Evolutionary conservation across 1,140 invertebrate species (phyloP), one percentile per base, ranked within the genome.

Genomic region (Orius insidiosus): DNA sequence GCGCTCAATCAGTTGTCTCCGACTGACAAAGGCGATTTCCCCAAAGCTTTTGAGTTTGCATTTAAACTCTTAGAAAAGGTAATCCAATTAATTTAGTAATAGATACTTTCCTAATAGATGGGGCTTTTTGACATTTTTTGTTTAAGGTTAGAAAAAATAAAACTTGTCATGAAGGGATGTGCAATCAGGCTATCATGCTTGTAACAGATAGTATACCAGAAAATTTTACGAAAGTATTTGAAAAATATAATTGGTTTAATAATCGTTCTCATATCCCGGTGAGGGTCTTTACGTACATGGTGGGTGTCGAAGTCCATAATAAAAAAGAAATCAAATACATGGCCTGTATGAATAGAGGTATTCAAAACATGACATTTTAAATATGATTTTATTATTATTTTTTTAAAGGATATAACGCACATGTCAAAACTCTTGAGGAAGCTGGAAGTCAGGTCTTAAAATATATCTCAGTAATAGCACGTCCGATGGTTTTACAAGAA

Each of bases 171-270:
- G 53, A 61, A 36, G 64, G 65, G 24, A 69, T 74, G 8, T 86
- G 81, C 57, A 90, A 90, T 63, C 83, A 94, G 65, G 93, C 92
- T 7, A 98, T 98, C 55, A 98, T 98, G 93, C 63, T 99, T 39
- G 81, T 99, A 52, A 96, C 94, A 6, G 95, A 98, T 66, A 94
- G 94, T 15, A 85, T 94, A 14, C 90, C 94, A 10, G 84, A 89
- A 54, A 87, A 84, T 57, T 93, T 82, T 62, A 80, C 89, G 56
- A 80, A 89, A 54, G 78, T 96, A 37, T 97, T 97, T 61, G 71
- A 85, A 56, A 66, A 71, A 49, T 90, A 84, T 63, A 97, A 96
- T 63, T 85, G 78, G 77, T 61, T 71, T 10, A 68, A 72, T 14
- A 74, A 77, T 47, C 68, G 67, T 1, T 71, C 71, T 7, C 60